A percentile compares a stretch with the other conserved stretches of the same genome.
These are phyloP conservation scores for Caenorhabditis sinica DNA, from an alignment of 2,888 invertebrate genomes.

Conservation along the genomic window DNA sequence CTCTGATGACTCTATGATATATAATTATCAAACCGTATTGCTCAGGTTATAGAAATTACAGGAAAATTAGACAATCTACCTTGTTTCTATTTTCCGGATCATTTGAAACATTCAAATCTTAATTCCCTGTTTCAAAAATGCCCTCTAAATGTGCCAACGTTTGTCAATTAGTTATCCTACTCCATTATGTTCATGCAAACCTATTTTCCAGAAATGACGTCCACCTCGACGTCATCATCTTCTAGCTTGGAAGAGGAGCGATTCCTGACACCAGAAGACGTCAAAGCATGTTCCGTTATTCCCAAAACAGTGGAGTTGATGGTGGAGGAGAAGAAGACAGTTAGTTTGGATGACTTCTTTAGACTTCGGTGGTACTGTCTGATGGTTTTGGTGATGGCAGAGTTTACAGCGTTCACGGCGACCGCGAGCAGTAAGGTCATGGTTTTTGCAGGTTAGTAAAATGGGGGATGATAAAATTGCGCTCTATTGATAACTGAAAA, in stretches of 20 bases:
- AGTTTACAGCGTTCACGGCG: slow-evolving; percentile 48
- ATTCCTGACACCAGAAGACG: slow-evolving; percentile 32
- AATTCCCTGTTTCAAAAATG: no score
- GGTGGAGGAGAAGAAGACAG: slow-evolving; percentile 8
- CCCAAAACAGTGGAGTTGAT: not conserved
- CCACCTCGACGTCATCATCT: slow-evolving; percentile 36
- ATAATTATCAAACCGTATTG: no score
- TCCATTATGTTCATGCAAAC: no score
- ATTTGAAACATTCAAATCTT: not conserved
- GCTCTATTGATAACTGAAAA: not conserved
- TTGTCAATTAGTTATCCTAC: no score
- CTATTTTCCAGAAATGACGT: slow-evolving; percentile 46
- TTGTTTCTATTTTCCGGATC: no score
- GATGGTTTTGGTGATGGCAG: slow-evolving; percentile 48
- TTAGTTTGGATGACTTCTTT: slow-evolving; percentile 37
- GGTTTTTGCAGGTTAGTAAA: slow-evolving; percentile 58
- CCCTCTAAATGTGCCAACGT: no score
- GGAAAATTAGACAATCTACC: no score
- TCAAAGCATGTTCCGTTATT: slow-evolving; percentile 15
- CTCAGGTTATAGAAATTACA: no score
- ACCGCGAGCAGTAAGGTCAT: slow-evolving; percentile 43
- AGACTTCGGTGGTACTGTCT: slow-evolving; percentile 51
- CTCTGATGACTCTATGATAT: no score
- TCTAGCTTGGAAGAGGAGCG: slow-evolving; percentile 43
- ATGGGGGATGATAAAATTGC: no score